These are phyloP conservation scores for Tenebrio molitor DNA, from an alignment of 1,140 invertebrate species.

Conservation along the genomic window DNA sequence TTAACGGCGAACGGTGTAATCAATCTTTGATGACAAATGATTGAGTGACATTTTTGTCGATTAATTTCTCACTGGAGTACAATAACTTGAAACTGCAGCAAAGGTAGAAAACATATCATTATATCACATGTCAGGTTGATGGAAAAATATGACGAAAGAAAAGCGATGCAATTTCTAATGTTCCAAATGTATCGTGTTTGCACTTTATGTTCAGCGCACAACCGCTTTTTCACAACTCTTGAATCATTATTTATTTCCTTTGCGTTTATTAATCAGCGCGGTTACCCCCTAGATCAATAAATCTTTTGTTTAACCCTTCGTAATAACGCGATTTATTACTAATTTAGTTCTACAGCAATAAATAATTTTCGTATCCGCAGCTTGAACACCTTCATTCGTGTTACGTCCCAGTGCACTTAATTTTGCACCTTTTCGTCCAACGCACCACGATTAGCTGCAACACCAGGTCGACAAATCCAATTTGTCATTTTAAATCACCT, in stretches of 20 bases:
- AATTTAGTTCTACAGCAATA: constrained; percentile 18
- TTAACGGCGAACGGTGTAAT: constrained; percentile 2
- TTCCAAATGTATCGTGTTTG: constrained; percentile 45
- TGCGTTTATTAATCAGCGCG: constrained; percentile 43
- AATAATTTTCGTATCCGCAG: constrained; percentile 5
- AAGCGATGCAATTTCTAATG: constrained; percentile 41
- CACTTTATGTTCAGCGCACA: constrained; percentile 27
- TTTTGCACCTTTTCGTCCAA: too few relatives aligned
- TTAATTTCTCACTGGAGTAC: constrained; percentile 8
- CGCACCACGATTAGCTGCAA: too few relatives aligned
- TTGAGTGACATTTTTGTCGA: constrained; percentile 36
- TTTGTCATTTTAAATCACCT: too few relatives aligned
- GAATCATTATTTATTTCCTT: constrained; percentile 43
- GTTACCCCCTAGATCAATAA: constrained; percentile 31
- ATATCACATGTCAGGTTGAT: constrained; percentile 35
- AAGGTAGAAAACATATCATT: constrained; percentile 34
- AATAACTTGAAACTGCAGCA: constrained; percentile 13
- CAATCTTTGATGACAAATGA: constrained; percentile 35
- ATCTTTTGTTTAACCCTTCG: constrained; percentile 37
- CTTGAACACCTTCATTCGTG: not conserved
- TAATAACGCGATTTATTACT: constrained; percentile 37
- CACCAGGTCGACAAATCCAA: too few relatives aligned
- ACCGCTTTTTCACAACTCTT: constrained; percentile 38
- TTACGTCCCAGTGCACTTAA: too few relatives aligned
- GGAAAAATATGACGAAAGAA: constrained; percentile 42